Conservation (phyloP, 2,113 vertebrate genomes). For the Odocoileus hemionus region DNA sequence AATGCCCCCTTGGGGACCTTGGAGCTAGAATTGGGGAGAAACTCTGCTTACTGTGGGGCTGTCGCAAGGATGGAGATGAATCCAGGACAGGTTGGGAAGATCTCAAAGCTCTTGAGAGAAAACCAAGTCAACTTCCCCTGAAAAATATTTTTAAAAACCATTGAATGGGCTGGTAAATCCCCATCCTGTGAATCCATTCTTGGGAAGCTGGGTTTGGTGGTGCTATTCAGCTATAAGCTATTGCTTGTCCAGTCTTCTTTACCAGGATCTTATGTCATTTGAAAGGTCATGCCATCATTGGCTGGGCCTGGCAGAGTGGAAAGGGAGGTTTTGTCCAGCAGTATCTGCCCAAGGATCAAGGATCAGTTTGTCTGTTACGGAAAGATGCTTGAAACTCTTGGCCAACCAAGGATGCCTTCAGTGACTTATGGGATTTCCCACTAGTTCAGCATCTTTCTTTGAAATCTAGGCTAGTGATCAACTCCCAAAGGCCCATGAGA, state of each 20-base stretch:
- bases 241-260: slow-evolving; percentile 16
- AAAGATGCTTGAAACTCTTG: not conserved
- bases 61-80: not conserved
- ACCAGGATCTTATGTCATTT: not conserved
- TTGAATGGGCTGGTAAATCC: slow-evolving; percentile 48
- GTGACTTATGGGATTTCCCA: not conserved
- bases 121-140: slow-evolving; percentile 44
- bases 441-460: not conserved
- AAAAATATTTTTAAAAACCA: slow-evolving; percentile 47
- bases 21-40: not conserved
- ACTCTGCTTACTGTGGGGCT: not conserved
- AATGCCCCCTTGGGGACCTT: no score
- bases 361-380: not conserved
- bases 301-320: not conserved
- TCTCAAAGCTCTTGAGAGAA: not conserved
- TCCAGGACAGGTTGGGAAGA: not conserved
- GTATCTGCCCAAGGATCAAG: not conserved
- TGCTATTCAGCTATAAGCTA: not conserved
- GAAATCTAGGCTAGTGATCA: not conserved
- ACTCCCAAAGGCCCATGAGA: not conserved
- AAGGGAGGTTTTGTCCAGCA: not conserved
- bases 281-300: not conserved
- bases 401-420: not conserved
- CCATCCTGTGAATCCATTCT: slow-evolving; percentile 33
- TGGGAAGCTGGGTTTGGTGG: slow-evolving; percentile 33